phyloP scores from a whole-genome alignment of 1,140 invertebrate genomes.

The Lucilia cuprina region DNA sequence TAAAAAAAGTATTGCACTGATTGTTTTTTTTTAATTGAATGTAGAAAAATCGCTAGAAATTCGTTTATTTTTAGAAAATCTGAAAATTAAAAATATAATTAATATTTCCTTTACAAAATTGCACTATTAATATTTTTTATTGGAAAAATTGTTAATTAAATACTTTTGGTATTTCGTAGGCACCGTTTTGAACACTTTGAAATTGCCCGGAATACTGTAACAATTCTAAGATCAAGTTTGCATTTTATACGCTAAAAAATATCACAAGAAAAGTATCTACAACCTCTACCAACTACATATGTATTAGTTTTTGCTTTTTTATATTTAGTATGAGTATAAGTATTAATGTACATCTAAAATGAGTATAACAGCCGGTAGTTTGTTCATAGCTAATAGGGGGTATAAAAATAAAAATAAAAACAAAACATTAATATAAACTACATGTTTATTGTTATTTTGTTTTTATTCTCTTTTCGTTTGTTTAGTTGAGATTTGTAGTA shows the following conservation, averaged over 20 bases:
- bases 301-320: neutral
- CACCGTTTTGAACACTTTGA: slow-evolving; percentile 54
- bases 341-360: neutral
- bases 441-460: neutral
- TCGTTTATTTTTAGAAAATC: slow-evolving; percentile 9
- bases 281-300: neutral
- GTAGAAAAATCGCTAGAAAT: neutral
- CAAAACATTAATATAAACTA: neutral
- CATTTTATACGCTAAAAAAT: slow-evolving; percentile 52
- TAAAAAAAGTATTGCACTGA: neutral
- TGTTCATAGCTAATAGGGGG: neutral
- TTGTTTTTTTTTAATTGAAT: neutral
- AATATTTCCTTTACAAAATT: slow-evolving; percentile 5
- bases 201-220: slow-evolving; percentile 62
- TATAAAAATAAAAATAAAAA: neutral
- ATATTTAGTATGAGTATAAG: neutral
- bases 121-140: neutral
- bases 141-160: neutral
- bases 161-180: slow-evolving; percentile 38
- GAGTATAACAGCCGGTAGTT: slow-evolving; percentile 23
- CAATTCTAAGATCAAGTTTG: slow-evolving; percentile 58
- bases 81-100: slow-evolving; percentile 34
- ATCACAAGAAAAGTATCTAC: neutral
- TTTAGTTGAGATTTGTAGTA: neutral
- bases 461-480: neutral